Percentiles rank a stretch among this genome's conserved stretches.
Evolutionary conservation across 2,113 vertebrate species (phyloP).

Genomic region (Antennarius striatus): DNA sequence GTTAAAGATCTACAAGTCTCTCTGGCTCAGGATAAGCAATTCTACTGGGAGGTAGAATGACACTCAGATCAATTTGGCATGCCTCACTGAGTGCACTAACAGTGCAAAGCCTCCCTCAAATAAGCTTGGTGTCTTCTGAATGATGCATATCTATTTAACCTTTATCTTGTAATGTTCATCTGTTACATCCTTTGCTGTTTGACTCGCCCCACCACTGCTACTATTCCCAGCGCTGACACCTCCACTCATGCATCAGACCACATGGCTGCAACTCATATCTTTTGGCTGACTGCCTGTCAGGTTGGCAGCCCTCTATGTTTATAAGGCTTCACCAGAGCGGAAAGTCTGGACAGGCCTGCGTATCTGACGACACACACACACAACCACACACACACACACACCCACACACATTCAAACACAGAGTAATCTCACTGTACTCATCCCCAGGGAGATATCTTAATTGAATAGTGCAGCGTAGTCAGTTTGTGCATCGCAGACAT

Average conservation of each 20-base stretch:
- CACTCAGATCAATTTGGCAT: conserved; percentile 40
- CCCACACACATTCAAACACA: not conserved
- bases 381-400: not conserved
- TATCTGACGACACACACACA: conserved; percentile 10
- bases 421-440: not conserved
- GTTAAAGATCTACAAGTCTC: conserved; percentile 51
- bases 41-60: conserved; percentile 26
- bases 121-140: conserved; percentile 2
- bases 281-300: conserved; percentile 47
- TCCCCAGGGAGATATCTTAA: conserved; percentile 19
- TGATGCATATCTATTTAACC: conserved; percentile 21
- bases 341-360: conserved; percentile 28
- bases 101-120: not conserved
- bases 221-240: conserved; percentile 42
- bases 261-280: conserved; percentile 61
- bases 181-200: conserved; percentile 14
- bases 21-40: conserved; percentile 19
- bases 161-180: conserved; percentile 24
- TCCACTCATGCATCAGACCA: conserved; percentile 25
- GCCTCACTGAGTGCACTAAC: conserved; percentile 23
- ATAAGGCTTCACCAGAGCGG: conserved; percentile 46
- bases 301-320: conserved; percentile 54
- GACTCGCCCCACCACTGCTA: conserved; percentile 14
- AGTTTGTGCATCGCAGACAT: conserved; percentile 4
- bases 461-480: conserved; percentile 23